Evolutionary conservation across 2,888 invertebrate genomes (phyloP).

Genomic region (Molorchus minor): DNA sequence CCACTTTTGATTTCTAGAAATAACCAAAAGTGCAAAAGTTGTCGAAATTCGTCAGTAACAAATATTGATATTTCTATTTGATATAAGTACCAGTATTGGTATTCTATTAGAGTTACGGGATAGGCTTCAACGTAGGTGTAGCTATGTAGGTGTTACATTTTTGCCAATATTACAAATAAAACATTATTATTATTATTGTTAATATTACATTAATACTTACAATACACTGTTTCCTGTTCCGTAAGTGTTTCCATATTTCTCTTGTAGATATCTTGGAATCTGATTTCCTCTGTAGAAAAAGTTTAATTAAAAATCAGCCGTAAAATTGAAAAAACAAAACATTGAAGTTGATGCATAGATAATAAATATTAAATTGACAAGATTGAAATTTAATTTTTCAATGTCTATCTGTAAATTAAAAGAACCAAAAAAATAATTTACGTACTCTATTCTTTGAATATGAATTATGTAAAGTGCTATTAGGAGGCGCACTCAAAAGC

Average conservation of each 20-base stretch:
- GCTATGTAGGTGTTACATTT: no score
- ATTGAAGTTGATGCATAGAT: neutral
- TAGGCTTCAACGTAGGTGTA: no score
- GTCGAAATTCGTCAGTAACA: no score
- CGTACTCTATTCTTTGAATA: conserved; percentile 11
- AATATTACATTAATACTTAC: no score
- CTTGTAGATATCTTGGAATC: conserved; percentile 33
- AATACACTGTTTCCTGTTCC: no score
- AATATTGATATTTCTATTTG: no score
- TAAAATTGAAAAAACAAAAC: neutral
- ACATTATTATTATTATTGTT: no score
- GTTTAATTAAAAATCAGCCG: neutral
- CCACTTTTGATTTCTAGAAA: no score
- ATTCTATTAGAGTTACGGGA: no score
- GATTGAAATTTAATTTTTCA: neutral
- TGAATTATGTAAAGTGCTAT: conserved; percentile 4
- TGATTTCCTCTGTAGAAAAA: conserved; percentile 29
- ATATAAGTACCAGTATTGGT: no score
- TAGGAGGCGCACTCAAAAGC: neutral
- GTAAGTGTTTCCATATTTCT: conserved; percentile 31
- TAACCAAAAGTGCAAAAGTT: no score
- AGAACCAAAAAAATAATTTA: neutral
- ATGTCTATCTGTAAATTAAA: neutral
- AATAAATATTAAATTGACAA: neutral
- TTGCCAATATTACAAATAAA: no score